Conservation (phyloP, 2,113 vertebrate genomes). For the Protomyctophum bolini region DNA sequence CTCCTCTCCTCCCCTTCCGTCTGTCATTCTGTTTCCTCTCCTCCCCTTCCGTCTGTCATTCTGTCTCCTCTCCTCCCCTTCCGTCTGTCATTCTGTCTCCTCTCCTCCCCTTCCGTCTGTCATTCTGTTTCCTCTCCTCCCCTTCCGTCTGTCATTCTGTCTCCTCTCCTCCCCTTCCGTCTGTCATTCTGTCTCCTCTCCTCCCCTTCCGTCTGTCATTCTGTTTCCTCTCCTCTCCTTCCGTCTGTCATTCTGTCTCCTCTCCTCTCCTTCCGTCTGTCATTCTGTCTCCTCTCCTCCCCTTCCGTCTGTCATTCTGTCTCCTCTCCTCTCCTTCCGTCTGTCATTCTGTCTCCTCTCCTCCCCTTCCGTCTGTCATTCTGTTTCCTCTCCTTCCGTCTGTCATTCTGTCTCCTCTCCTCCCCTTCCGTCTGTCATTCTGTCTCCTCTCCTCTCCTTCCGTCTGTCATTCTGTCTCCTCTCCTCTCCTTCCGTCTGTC, state of each 20-base stretch:
- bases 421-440: slow-evolving; percentile 23
- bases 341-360: slow-evolving; percentile 23
- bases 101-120: slow-evolving; percentile 27
- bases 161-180: slow-evolving; percentile 14
- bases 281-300: slow-evolving; percentile 9
- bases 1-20: slow-evolving; percentile 14
- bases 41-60: slow-evolving; percentile 25
- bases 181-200: slow-evolving; percentile 23
- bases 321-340: slow-evolving; percentile 14
- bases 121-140: slow-evolving; percentile 9
- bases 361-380: slow-evolving; percentile 25
- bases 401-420: too few relatives aligned
- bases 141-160: slow-evolving; percentile 29
- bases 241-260: slow-evolving; percentile 27
- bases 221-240: slow-evolving; percentile 11
- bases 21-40: slow-evolving; percentile 23
- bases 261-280: slow-evolving; percentile 27
- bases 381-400: too few relatives aligned
- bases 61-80: slow-evolving; percentile 11
- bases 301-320: slow-evolving; percentile 29
- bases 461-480: slow-evolving; percentile 26
- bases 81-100: slow-evolving; percentile 27
- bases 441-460: slow-evolving; percentile 15
- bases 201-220: slow-evolving; percentile 25
- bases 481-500: slow-evolving; percentile 28